Evolutionary conservation across 2,888 invertebrate genomes (phyloP).

Genomic region (Spisula subtruncata): DNA sequence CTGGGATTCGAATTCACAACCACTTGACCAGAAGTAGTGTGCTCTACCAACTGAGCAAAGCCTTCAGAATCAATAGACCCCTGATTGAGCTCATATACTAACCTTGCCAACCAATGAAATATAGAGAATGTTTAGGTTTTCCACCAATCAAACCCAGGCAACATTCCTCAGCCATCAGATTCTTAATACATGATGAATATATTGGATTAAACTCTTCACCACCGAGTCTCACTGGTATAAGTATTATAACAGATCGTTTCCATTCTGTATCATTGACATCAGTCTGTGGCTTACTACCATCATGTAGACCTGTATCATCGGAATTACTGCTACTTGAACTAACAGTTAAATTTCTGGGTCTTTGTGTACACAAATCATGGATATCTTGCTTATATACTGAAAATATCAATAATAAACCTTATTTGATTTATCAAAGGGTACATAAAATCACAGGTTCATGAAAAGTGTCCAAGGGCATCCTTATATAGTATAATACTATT

Average conservation of each 20-base stretch:
- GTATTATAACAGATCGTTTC: conserved; percentile 90
- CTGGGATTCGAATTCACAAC: too few relatives aligned
- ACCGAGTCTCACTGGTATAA: conserved; percentile 96
- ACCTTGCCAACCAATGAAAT: conserved; percentile 97
- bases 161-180: conserved; percentile 93
- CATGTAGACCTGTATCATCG: neutral
- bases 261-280: conserved; percentile 66
- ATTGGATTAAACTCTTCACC: conserved; percentile 94
- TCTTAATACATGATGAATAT: conserved; percentile 94
- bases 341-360: conserved; percentile 71
- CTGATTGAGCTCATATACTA: conserved; percentile 33
- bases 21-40: too few relatives aligned
- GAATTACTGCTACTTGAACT: conserved; percentile 69
- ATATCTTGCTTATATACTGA: conserved; percentile 93
- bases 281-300: neutral
- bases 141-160: conserved; percentile 98
- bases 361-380: conserved; percentile 88
- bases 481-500: too few relatives aligned
- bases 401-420: conserved; percentile 58
- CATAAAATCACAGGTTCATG: too few relatives aligned
- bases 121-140: conserved; percentile 96
- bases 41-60: too few relatives aligned
- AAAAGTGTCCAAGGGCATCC: too few relatives aligned
- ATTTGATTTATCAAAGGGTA: too few relatives aligned
- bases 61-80: too few relatives aligned